Evolutionary conservation across 2,797 vertebrate species (phyloP).

Genomic region (Taenioides sp.): DNA sequence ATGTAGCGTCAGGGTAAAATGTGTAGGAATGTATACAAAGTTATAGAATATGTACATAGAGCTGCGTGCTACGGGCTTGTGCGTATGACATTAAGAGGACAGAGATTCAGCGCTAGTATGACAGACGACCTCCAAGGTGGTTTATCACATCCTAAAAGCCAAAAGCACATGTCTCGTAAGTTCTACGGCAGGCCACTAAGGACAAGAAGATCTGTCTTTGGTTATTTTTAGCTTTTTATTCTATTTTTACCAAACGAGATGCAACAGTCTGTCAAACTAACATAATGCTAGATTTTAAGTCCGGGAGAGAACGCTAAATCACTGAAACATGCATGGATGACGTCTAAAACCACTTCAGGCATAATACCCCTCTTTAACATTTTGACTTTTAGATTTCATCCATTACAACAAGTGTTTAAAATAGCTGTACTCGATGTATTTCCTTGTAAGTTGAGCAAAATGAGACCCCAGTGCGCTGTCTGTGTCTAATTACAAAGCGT

Average conservation of each 20-base stretch:
- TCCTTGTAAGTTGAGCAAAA: too few relatives aligned
- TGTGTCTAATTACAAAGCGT: too few relatives aligned
- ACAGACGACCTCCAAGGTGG: conserved; percentile 27
- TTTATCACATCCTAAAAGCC: conserved; percentile 25
- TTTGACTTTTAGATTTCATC: too few relatives aligned
- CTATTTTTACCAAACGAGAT: conserved; percentile 5
- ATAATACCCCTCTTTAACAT: too few relatives aligned
- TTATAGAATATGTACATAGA: conserved; percentile 1
- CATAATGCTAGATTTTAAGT: neutral
- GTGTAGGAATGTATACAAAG: neutral
- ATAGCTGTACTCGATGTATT: too few relatives aligned
- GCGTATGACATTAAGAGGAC: conserved; percentile 9
- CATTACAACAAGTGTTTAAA: too few relatives aligned
- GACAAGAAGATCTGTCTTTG: neutral
- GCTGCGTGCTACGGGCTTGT: conserved; percentile 11
- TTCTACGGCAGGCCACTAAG: conserved; percentile 10
- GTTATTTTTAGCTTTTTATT: conserved; percentile 23
- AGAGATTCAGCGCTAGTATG: conserved; percentile 30
- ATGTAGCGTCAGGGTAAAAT: neutral
- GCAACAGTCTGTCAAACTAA: neutral
- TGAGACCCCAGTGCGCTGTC: too few relatives aligned
- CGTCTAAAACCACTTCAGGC: too few relatives aligned
- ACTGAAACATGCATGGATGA: too few relatives aligned
- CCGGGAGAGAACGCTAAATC: too few relatives aligned
- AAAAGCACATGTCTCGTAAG: conserved; percentile 18